Evolutionary conservation across 2,113 vertebrate species (phyloP).

Genomic region (Hepsetus odoe): DNA sequence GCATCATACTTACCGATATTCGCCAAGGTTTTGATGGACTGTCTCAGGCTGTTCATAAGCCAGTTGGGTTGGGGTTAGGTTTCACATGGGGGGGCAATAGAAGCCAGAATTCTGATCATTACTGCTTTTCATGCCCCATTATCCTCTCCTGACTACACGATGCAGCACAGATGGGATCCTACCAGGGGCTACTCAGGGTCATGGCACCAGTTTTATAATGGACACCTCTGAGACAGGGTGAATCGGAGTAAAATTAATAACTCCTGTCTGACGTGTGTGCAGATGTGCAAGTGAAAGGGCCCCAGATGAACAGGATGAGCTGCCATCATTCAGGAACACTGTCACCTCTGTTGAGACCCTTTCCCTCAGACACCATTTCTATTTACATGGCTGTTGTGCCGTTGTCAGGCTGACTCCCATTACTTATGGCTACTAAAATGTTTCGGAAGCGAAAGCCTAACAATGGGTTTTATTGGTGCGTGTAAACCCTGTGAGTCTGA

Average conservation of each 20-base stretch:
- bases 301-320: not conserved
- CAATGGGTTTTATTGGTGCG: not conserved
- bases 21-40: not conserved
- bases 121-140: not conserved
- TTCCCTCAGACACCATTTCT: not conserved
- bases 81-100: too few relatives aligned
- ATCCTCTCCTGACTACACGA: not conserved
- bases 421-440: not conserved
- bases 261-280: not conserved
- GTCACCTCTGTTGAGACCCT: not conserved
- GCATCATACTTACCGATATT: not conserved
- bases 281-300: not conserved
- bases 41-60: too few relatives aligned
- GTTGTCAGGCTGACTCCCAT: not conserved
- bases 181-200: not conserved
- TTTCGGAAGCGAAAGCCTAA: not conserved
- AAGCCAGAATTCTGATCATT: too few relatives aligned
- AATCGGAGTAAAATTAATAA: constrained; percentile 6
- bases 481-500: too few relatives aligned
- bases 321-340: not conserved
- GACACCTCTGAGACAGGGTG: not conserved
- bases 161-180: not conserved
- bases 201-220: constrained; percentile 31
- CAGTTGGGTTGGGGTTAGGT: too few relatives aligned
- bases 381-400: not conserved